A percentile compares a stretch with the other conserved stretches of the same genome.
These are phyloP conservation scores for Ascidia mentula DNA, from an alignment of 23 tunicate genomes.

Conservation along the genomic window DNA sequence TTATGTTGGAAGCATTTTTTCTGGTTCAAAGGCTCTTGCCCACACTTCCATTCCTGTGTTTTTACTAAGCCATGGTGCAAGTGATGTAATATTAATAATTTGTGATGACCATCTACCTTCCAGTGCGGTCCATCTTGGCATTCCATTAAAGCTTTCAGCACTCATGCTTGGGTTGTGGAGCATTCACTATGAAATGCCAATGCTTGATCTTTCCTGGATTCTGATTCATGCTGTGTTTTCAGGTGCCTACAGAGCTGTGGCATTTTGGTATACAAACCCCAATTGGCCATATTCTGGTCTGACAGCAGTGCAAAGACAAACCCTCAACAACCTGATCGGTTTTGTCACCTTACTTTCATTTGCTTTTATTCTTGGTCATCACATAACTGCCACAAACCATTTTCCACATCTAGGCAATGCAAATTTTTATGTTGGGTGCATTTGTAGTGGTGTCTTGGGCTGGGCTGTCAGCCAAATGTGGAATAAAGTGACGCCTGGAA, in stretches of 20 bases:
- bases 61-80: slow-evolving; percentile 60
- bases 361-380: slow-evolving; percentile 71
- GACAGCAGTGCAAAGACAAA: slow-evolving; percentile 51
- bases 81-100: slow-evolving; percentile 72
- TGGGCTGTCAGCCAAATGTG: slow-evolving; percentile 71
- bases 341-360: slow-evolving; percentile 38
- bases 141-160: slow-evolving; percentile 68
- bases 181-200: slow-evolving; percentile 14
- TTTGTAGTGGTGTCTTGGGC: slow-evolving; percentile 74
- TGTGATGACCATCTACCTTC: slow-evolving; percentile 68
- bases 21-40: slow-evolving; percentile 76
- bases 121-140: slow-evolving; percentile 49
- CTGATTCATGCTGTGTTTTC: slow-evolving; percentile 47
- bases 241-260: slow-evolving; percentile 71
- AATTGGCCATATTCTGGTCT: slow-evolving; percentile 86
- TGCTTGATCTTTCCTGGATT: slow-evolving; percentile 47
- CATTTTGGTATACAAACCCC: slow-evolving; percentile 80
- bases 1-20: slow-evolving; percentile 65
- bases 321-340: slow-evolving; percentile 61
- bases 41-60: slow-evolving; percentile 71
- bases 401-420: slow-evolving; percentile 60
- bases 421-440: slow-evolving; percentile 65
- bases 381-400: slow-evolving; percentile 35
- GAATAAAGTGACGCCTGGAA: slow-evolving; percentile 20
- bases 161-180: slow-evolving; percentile 54